Conservation (phyloP, 2,888 invertebrate genomes). For the Synanthedon andrenaeformis region DNA sequence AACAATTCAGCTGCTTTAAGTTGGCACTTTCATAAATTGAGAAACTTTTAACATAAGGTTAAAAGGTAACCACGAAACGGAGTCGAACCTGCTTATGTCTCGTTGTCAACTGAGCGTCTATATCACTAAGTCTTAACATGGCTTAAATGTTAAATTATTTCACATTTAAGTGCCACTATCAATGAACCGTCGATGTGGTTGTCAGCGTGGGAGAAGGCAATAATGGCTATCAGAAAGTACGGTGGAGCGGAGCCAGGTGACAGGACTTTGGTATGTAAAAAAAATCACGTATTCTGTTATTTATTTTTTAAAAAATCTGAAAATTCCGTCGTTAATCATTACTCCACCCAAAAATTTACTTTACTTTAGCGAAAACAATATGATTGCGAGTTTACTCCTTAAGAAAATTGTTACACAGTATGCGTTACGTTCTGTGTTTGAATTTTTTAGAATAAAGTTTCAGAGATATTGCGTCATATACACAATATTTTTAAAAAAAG, state of each 20-base stretch:
- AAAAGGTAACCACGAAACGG: too few relatives aligned
- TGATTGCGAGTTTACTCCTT: too few relatives aligned
- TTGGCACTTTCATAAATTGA: neutral
- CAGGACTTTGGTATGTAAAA: slow-evolving; percentile 75
- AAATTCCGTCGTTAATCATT: neutral
- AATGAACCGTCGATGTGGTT: slow-evolving; percentile 55
- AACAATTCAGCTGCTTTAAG: neutral
- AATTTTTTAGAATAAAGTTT: too few relatives aligned
- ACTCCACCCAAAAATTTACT: neutral
- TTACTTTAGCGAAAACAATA: neutral
- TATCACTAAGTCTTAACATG: too few relatives aligned
- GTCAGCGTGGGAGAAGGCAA: slow-evolving; percentile 63
- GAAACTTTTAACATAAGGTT: neutral
- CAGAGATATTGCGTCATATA: too few relatives aligned
- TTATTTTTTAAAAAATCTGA: neutral
- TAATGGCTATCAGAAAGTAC: slow-evolving; percentile 74
- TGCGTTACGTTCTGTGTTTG: too few relatives aligned
- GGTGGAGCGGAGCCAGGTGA: slow-evolving; percentile 80
- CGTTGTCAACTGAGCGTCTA: too few relatives aligned
- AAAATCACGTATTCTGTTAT: neutral
- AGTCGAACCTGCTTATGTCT: too few relatives aligned
- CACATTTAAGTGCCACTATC: slow-evolving; percentile 10
- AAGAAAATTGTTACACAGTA: too few relatives aligned
- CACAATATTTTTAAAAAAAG: too few relatives aligned
- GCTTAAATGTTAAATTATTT: too few relatives aligned